Evolutionary conservation across 2,888 invertebrate species (phyloP), one percentile per base, ranked within the genome.

Genomic region (Phanerotoma sp.): DNA sequence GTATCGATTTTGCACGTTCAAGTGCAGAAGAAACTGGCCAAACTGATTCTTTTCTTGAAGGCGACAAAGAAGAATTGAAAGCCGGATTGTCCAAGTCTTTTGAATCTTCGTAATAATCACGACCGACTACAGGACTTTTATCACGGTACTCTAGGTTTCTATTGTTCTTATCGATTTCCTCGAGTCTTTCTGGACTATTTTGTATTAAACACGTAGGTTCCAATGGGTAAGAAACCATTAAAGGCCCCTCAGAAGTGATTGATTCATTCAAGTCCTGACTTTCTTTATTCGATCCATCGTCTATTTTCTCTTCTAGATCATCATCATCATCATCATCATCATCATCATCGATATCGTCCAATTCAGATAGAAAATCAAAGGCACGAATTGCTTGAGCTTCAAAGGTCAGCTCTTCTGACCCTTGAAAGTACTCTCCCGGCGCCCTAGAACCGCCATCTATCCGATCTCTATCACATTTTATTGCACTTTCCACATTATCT

Each of bases 341-440:
- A 15, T 50, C 54, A 7, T 55, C 66, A 0, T 63, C 66, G 35
- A 62, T 60, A 33, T 74, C 71, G 3, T 75, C 73, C 42, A 72
- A 62, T 22, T 75, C 74, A 1, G 69, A 44, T 4, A 76, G 65
- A 45, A 76, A 76, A 52, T 76, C 63, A 50, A 76, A 76, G 3
- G 76, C 76, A 6, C 68, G 67, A 53, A 76, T 75, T 51, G 74
- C 69, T n/a, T 65, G 65, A n/a, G 57, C 57, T 40, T 61, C 62
- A 35, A 49, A 57, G 4, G 50, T 51, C 7, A 41, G 25, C 2
- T 66, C 64, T 3, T 60, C 60, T 15, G 38, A 49, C 10, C 46
- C 25, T 10, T 54, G 52, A 45, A 16, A 42, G n/a, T 21, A 15
- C 21, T 32, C 22, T 33, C 13, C 15, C 9, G n/a, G 13, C 11